Conservation (phyloP, 1,140 invertebrate species). For the Patella vulgata region DNA sequence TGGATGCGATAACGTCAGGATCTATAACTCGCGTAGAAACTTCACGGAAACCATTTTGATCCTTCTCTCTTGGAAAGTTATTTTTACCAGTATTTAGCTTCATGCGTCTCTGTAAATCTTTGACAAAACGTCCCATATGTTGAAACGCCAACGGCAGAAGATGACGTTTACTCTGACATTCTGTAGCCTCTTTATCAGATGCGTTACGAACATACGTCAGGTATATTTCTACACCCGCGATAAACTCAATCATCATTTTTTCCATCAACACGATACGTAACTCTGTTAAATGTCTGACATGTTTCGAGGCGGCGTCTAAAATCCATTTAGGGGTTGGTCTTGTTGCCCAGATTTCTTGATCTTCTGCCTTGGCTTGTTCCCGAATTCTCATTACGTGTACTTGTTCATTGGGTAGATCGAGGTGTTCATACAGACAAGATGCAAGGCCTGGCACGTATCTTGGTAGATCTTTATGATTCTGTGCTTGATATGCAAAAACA, state of each 20-base stretch:
- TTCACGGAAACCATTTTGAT: too few relatives aligned
- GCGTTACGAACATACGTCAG: constrained; percentile 42
- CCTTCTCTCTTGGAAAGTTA: too few relatives aligned
- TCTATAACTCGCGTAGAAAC: too few relatives aligned
- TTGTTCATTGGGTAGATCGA: constrained; percentile 31
- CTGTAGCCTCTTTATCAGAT: constrained; percentile 27
- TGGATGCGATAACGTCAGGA: too few relatives aligned
- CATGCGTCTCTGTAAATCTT: too few relatives aligned
- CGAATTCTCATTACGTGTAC: constrained; percentile 36
- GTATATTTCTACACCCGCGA: constrained; percentile 50
- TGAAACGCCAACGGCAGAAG: too few relatives aligned
- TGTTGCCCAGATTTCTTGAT: constrained; percentile 41
- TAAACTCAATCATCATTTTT: constrained; percentile 49
- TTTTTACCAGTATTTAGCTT: too few relatives aligned
- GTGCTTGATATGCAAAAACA: constrained; percentile 40
- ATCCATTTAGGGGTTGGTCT: constrained; percentile 35
- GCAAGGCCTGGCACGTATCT: constrained; percentile 42
- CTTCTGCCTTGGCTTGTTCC: constrained; percentile 31
- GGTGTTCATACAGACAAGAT: constrained; percentile 31
- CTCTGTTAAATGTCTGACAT: constrained; percentile 37
- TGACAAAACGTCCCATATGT: too few relatives aligned
- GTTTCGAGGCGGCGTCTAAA: constrained; percentile 36
- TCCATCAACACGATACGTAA: constrained; percentile 40
- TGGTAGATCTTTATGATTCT: constrained; percentile 38
- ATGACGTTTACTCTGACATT: too few relatives aligned